These are phyloP conservation scores for Polyommatus icarus DNA, from an alignment of 2,888 invertebrate genomes.

Conservation along the genomic window DNA sequence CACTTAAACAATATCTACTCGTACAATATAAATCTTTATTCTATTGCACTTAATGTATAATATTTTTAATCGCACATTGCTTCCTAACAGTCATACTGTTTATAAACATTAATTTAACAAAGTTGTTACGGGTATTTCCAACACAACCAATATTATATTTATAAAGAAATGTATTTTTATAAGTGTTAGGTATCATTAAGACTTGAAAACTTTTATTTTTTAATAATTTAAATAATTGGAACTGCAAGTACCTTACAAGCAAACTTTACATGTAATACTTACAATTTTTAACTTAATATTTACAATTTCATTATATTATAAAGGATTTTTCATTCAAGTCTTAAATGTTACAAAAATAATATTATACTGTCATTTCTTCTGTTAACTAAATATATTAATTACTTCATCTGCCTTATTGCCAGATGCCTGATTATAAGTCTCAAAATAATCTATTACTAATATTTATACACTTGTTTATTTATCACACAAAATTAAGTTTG, in stretches of 20 bases:
- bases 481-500: not conserved
- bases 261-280: not conserved
- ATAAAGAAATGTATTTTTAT: not conserved
- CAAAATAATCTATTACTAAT: not conserved
- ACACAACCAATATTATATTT: not conserved
- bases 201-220: not conserved
- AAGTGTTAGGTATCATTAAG: not conserved
- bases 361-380: not conserved
- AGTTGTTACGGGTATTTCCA: not conserved
- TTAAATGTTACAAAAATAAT: not conserved
- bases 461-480: not conserved
- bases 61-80: not conserved
- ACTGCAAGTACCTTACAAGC: not conserved
- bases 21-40: not conserved
- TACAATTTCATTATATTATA: not conserved
- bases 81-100: conserved; percentile 6
- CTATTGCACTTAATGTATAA: not conserved
- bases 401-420: not conserved
- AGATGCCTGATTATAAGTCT: not conserved
- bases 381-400: not conserved
- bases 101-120: not conserved
- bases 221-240: not conserved
- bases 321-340: not conserved
- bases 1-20: not conserved
- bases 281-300: not conserved